A percentile compares a stretch with the other conserved stretches of the same genome.
These are phyloP conservation scores for Scaptomyza caliginosa DNA, from an alignment of 2,888 invertebrate species.

Conservation along the genomic window DNA sequence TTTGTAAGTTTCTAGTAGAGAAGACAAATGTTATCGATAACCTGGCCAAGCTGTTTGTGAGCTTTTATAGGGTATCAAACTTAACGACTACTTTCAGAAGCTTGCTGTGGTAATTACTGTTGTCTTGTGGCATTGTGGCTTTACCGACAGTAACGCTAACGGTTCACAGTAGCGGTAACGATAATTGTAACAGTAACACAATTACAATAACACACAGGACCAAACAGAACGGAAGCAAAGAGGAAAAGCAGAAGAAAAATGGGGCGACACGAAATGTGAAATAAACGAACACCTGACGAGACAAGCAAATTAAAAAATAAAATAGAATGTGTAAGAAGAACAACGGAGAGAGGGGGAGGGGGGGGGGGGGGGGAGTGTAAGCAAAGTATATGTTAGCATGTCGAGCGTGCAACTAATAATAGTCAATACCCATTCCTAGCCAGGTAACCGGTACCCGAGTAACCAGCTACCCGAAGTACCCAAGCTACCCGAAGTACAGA, in stretches of 20 bases:
- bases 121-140: slow-evolving; percentile 19
- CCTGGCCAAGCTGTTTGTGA: background rate
- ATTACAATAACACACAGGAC: slow-evolving; percentile 35
- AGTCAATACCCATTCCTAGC: slow-evolving; percentile 33
- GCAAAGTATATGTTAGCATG: slow-evolving; percentile 52
- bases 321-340: background rate
- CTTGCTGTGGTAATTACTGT: background rate
- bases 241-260: background rate
- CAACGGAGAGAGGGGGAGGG: background rate
- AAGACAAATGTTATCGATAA: no score
- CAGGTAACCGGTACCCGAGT: background rate
- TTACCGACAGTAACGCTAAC: slow-evolving; percentile 3
- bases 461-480: background rate
- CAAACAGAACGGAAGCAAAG: slow-evolving; percentile 8
- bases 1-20: no score
- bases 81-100: background rate
- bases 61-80: background rate
- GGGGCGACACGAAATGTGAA: slow-evolving; percentile 61
- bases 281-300: slow-evolving; percentile 63
- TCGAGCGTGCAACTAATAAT: slow-evolving; percentile 75
- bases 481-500: no score
- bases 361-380: background rate
- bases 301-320: background rate
- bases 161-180: slow-evolving; percentile 2
- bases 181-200: slow-evolving; percentile 20